Conservation (phyloP, 1,140 invertebrate genomes). For the Phymorhynchus buccinoides region DNA sequence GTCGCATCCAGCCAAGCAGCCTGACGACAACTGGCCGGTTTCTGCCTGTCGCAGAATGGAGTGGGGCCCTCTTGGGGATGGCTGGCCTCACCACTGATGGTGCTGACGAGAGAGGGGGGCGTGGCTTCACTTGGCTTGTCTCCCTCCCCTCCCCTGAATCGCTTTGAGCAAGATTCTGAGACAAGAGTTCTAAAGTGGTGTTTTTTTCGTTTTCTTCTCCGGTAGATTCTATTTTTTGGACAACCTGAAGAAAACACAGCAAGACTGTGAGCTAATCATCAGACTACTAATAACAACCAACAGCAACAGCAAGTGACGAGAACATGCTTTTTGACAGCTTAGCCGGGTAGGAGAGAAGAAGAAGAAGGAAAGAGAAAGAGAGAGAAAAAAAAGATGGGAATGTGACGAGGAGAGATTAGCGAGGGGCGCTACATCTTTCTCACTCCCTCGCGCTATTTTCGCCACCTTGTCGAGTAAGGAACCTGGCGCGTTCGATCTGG, state of each 20-base stretch:
- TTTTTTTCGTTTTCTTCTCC: neutral
- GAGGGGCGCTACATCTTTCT: neutral
- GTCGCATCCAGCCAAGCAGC: slow-evolving; percentile 23
- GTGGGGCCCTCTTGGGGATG: slow-evolving; percentile 24
- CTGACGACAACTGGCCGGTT: neutral
- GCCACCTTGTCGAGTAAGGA: neutral
- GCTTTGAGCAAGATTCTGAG: neutral
- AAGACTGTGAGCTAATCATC: too few species aligned
- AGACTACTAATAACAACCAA: too few species aligned
- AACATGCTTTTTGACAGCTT: too few species aligned
- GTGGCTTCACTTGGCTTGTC: neutral
- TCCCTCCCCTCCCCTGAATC: neutral
- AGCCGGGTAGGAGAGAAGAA: neutral
- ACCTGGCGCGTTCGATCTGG: neutral
- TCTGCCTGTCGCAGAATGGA: slow-evolving; percentile 18
- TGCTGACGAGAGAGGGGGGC: slow-evolving; percentile 1
- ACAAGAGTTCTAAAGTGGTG: neutral
- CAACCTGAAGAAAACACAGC: neutral
- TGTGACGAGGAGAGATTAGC: neutral
- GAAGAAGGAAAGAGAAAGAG: neutral
- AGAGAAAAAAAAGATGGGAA: neutral
- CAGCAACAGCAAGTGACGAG: too few species aligned
- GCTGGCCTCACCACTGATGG: neutral
- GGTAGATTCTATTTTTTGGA: neutral
- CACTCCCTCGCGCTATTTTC: neutral